Evolutionary conservation across 1,140 invertebrate genomes (phyloP), one percentile per base, ranked within the genome.

Genomic region (Drosophila truncata): DNA sequence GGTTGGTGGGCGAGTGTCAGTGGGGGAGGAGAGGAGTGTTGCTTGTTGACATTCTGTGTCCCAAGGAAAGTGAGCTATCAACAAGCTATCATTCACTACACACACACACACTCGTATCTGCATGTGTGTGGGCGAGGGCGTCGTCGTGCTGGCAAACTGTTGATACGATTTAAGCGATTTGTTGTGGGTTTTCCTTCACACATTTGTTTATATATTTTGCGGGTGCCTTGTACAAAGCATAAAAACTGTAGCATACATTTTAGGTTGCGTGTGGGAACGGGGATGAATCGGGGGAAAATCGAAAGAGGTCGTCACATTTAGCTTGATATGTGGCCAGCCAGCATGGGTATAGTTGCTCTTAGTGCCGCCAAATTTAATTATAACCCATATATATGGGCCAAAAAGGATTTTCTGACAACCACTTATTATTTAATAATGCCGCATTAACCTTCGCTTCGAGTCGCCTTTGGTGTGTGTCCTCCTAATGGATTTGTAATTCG

Each of bases 71-170:
- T 87, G 80, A 87, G 84, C 84, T 87, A 87, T 87, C 84, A 87
- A 87, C 84, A 84, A 84, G 84, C 80, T 87, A 87, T 87, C 84
- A 87, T 88, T 87, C 84, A 87, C 85, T 87, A 86, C 83, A 84
- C 80, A 88, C 82, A 86, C 83, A 84, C 80, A 88, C 82, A 80
- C 41, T 44, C 33, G 70, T 64, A 58, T 67, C 46, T 70, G 73
- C 60, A 58, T 50, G 59, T 55, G 61, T 64, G 78, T 78, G 73
- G 64, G 59, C 54, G 49, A 75, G 75, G 65, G 66, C 71, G n/a
- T n/a, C n/a, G n/a, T n/a, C n/a, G 80, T 87, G 58, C 70, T 78
- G 80, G 83, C 84, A 83, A 87, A 88, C 83, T 87, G 83, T 87
- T 87, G 83, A 87, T 87, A 78, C 83, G 80, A 88, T 77, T 87